These are phyloP conservation scores for Actias luna DNA, from an alignment of 2,888 invertebrate genomes.

Conservation along the genomic window DNA sequence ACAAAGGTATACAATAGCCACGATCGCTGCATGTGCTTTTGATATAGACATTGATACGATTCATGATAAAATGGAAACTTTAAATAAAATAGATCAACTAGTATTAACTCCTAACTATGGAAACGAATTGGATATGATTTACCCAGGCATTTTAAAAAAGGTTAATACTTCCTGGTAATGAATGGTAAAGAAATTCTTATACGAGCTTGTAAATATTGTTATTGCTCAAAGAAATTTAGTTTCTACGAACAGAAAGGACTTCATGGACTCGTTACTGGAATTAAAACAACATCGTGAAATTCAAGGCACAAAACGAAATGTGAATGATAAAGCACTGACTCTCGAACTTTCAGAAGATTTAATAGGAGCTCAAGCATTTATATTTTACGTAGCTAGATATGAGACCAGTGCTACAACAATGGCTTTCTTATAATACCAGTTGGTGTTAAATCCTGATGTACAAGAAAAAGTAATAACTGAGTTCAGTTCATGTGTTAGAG, in stretches of 20 bases:
- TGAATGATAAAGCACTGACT: conserved; percentile 21
- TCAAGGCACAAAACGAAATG: conserved; percentile 25
- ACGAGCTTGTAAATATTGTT: conserved; percentile 36
- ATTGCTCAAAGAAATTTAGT: conserved; percentile 41
- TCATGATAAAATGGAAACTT: conserved; percentile 26
- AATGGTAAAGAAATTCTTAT: conserved; percentile 36
- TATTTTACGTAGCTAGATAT: conserved; percentile 68
- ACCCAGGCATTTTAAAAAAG: conserved; percentile 45
- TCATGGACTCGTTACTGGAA: conserved; percentile 53
- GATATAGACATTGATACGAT: conserved; percentile 43
- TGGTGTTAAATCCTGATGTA: conserved; percentile 56
- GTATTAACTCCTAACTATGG: conserved; percentile 26
- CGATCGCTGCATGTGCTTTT: conserved; percentile 47
- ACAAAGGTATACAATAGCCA: conserved; percentile 43
- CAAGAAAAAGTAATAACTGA: conserved; percentile 53
- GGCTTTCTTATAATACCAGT: conserved; percentile 50
- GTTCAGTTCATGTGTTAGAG: conserved; percentile 46
- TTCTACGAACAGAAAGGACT: conserved; percentile 46
- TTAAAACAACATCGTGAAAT: conserved; percentile 41
- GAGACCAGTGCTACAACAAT: conserved; percentile 68
- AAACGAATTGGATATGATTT: conserved; percentile 47
- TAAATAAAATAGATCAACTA: conserved; percentile 29
- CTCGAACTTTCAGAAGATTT: conserved; percentile 47
- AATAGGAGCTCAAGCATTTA: conserved; percentile 61
- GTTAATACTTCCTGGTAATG: conserved; percentile 36